These are phyloP conservation scores for Axis porcinus DNA, from an alignment of 2,113 vertebrate genomes.

Conservation along the genomic window DNA sequence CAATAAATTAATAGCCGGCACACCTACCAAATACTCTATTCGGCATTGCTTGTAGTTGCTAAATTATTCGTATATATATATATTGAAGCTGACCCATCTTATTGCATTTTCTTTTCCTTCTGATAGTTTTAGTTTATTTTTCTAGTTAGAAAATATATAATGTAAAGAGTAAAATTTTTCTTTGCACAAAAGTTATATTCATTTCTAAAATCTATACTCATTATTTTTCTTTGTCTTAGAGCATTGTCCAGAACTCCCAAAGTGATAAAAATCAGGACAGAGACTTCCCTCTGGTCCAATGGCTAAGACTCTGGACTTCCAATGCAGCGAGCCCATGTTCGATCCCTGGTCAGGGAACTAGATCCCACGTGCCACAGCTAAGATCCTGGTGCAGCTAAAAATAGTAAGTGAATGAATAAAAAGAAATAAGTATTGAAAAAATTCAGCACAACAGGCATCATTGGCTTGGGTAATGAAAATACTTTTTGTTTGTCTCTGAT, in stretches of 20 bases:
- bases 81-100: background rate
- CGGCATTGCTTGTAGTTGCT: background rate
- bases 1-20: background rate
- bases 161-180: background rate
- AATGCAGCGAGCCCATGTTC: background rate
- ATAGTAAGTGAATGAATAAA: background rate
- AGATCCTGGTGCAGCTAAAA: background rate
- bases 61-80: background rate
- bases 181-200: background rate
- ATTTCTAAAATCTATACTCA: background rate
- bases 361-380: background rate
- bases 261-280: background rate
- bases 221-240: background rate
- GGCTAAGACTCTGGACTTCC: background rate
- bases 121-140: background rate
- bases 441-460: background rate
- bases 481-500: background rate
- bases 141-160: background rate
- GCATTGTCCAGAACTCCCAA: background rate
- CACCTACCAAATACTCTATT: background rate
- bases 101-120: background rate
- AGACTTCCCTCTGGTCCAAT: background rate
- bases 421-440: background rate
- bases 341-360: background rate
- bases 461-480: background rate